Conservation (phyloP, 2,797 vertebrate genomes). For the Sebastolobus alascanus region DNA sequence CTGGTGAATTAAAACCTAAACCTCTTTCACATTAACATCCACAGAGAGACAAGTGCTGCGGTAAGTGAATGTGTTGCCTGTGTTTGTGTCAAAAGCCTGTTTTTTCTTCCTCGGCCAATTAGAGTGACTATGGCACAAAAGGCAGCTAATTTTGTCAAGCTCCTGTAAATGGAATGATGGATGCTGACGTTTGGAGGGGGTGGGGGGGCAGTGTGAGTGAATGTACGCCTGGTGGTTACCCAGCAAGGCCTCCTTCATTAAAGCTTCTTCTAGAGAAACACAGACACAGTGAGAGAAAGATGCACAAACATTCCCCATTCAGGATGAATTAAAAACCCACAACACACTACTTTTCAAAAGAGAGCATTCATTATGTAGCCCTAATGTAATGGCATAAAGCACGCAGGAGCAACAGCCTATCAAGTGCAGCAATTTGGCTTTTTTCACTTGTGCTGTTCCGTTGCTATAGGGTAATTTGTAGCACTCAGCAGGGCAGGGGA, state of each 20-base stretch:
- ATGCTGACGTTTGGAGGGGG: constrained; percentile 81
- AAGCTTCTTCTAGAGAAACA: constrained; percentile 92
- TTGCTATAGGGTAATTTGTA: constrained; percentile 99
- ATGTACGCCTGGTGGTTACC: constrained; percentile 94
- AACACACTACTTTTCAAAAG: constrained; percentile 98
- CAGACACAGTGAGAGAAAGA: constrained; percentile 54
- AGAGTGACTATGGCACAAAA: constrained; percentile 95
- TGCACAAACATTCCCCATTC: constrained; percentile 89
- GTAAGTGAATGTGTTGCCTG: constrained; percentile 82
- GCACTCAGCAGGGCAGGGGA: constrained; percentile 99
- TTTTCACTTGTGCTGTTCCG: constrained; percentile 96
- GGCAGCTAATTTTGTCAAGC: constrained; percentile 96
- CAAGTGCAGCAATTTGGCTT: constrained; percentile 93
- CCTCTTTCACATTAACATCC: constrained; percentile 70
- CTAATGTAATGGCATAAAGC: constrained; percentile 99
- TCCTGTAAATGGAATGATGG: constrained; percentile 99
- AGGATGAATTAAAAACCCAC: constrained; percentile 99
- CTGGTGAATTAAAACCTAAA: constrained; percentile 78
- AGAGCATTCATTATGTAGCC: constrained; percentile 96
- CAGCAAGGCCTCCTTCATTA: constrained; percentile 95
- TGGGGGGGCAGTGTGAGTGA: constrained; percentile 81
- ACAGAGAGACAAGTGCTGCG: constrained; percentile 76
- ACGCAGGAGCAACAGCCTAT: constrained; percentile 94
- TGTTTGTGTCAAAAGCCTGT: constrained; percentile 96
- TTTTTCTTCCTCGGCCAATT: constrained; percentile 92